Conservation (phyloP, 2,113 vertebrate genomes). For the Urocolius indicus region DNA sequence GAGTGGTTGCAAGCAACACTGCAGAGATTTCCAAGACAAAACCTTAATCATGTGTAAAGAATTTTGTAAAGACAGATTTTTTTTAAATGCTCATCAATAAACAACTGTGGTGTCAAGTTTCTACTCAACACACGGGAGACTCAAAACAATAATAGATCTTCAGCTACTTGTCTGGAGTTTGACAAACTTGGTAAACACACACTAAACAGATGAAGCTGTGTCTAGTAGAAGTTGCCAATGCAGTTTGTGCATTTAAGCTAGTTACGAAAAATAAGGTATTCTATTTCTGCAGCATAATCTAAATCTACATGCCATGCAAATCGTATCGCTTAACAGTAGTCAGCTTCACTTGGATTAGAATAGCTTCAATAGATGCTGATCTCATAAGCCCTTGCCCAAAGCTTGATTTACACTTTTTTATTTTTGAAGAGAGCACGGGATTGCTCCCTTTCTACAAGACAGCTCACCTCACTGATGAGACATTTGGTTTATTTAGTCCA, state of each 20-base stretch:
- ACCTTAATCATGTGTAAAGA: not conserved
- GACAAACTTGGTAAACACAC: not conserved
- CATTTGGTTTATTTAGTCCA: not conserved
- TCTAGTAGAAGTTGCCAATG: not conserved
- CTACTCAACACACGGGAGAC: not conserved
- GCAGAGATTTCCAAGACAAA: not conserved
- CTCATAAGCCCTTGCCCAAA: not conserved
- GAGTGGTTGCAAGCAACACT: not conserved
- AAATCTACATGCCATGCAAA: not conserved
- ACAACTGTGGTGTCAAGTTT: not conserved
- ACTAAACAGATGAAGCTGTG: not conserved
- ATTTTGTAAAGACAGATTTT: not conserved
- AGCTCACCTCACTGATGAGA: not conserved
- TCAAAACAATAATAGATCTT: not conserved
- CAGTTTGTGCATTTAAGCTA: not conserved
- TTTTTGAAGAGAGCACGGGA: not conserved
- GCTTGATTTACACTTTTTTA: not conserved
- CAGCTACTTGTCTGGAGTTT: not conserved
- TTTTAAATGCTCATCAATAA: not conserved
- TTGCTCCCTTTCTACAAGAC: not conserved
- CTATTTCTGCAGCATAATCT: not conserved
- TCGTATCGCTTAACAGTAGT: not conserved
- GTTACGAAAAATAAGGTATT: not conserved
- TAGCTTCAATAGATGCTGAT: not conserved
- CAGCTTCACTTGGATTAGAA: not conserved